Conservation (phyloP, 2,888 invertebrate species). For the Drosophila kuntzei region DNA sequence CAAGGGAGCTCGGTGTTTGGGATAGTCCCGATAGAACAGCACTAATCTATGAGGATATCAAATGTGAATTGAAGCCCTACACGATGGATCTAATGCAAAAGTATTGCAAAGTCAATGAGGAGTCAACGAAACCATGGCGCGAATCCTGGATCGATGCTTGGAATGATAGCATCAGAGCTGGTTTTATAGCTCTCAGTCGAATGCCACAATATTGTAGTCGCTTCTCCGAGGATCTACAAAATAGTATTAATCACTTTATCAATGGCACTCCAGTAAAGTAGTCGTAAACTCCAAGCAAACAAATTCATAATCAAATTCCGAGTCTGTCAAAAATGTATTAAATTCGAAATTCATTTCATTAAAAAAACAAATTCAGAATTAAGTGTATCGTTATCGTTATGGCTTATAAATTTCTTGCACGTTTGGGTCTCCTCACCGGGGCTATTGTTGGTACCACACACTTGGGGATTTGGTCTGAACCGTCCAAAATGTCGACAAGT, state of each 20-base stretch:
- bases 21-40: slow-evolving; percentile 34
- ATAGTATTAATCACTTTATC: slow-evolving; percentile 14
- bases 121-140: slow-evolving; percentile 35
- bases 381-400: slow-evolving; percentile 6
- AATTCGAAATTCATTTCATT: slow-evolving; percentile 1
- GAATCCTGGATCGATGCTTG: slow-evolving; percentile 48
- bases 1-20: slow-evolving; percentile 52
- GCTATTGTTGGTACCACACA: slow-evolving; percentile 22
- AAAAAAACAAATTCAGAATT: background rate
- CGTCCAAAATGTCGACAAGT: too few relatives aligned
- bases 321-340: background rate
- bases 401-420: slow-evolving; percentile 39
- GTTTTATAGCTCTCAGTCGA: slow-evolving; percentile 14
- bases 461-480: slow-evolving; percentile 31
- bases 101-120: slow-evolving; percentile 10
- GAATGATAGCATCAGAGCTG: slow-evolving; percentile 36
- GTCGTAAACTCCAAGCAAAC: slow-evolving; percentile 12
- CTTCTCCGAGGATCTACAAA: slow-evolving; percentile 49
- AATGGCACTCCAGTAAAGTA: slow-evolving; percentile 25
- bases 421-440: slow-evolving; percentile 34
- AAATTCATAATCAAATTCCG: slow-evolving; percentile 1
- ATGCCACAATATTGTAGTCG: slow-evolving; percentile 45
- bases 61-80: slow-evolving; percentile 30
- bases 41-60: slow-evolving; percentile 41
- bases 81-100: slow-evolving; percentile 16